These are phyloP conservation scores for Beroe forskalii DNA, from an alignment of 37 sponge, comb jelly and placozoan genomes.

Conservation along the genomic window DNA sequence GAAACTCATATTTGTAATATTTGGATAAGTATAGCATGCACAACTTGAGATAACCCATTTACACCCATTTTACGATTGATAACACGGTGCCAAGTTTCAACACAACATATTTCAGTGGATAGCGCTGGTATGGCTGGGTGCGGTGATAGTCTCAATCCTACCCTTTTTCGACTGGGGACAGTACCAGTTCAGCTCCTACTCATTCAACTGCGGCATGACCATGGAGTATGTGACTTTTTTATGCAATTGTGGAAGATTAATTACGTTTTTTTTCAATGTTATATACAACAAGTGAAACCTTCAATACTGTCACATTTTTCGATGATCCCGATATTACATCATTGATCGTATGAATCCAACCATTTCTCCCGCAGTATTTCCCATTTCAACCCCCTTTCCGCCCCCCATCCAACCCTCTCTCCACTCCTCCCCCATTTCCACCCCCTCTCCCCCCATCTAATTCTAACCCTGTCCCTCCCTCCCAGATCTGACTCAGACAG, in stretches of 20 bases:
- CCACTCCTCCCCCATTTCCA: background rate
- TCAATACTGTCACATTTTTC: too few species aligned
- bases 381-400: background rate
- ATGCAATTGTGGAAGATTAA: background rate
- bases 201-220: conserved; percentile 25
- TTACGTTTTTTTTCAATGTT: background rate
- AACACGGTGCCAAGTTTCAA: too few species aligned
- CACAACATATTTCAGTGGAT: too few species aligned
- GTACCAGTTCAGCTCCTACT: conserved; percentile 34
- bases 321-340: too few species aligned
- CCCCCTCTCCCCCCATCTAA: background rate
- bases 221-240: background rate
- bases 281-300: too few species aligned
- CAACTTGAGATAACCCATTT: too few species aligned
- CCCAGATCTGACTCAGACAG: background rate
- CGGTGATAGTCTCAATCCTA: conserved; percentile 33
- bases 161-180: conserved; percentile 39
- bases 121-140: conserved; percentile 17
- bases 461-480: too few species aligned
- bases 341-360: too few species aligned
- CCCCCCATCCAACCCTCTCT: background rate
- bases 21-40: too few species aligned
- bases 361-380: too few species aligned
- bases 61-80: too few species aligned
- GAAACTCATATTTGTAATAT: too few species aligned